phyloP scores from a whole-genome alignment of 2,113 vertebrate genomes.

The Peromyscus leucopus region DNA sequence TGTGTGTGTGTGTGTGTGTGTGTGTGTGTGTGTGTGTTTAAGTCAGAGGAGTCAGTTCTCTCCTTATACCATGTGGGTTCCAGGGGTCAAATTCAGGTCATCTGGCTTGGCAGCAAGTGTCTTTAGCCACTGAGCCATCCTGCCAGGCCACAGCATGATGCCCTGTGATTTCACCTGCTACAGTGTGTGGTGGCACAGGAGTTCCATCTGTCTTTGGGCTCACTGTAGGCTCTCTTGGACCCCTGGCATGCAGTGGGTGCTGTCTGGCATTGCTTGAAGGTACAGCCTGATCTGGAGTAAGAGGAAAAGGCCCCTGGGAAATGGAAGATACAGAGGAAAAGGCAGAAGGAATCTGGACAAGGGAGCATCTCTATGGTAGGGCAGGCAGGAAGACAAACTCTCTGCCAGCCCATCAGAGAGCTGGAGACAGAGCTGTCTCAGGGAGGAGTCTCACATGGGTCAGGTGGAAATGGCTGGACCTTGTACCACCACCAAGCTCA shows the following conservation, averaged over 20 bases:
- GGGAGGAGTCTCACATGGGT: fast-evolving
- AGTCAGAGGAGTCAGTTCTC: neutral
- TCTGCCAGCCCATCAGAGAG: neutral
- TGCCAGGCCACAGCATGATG: neutral
- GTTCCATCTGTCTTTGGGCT: neutral
- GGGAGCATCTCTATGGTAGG: fast-evolving
- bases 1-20: neutral
- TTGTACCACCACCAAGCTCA: fast-evolving
- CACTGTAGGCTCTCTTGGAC: neutral
- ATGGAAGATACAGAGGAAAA: neutral
- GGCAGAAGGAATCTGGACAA: no score
- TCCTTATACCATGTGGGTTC: neutral
- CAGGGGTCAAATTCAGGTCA: neutral
- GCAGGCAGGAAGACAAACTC: neutral
- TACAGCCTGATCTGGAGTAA: neutral
- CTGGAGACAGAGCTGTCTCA: neutral
- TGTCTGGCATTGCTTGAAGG: neutral
- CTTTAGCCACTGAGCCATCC: neutral
- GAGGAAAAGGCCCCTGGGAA: neutral
- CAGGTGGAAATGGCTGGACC: neutral
- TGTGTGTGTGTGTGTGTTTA: neutral
- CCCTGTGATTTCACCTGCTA: neutral
- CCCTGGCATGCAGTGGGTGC: neutral
- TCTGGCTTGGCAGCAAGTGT: neutral
- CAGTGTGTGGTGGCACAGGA: neutral